Conservation (phyloP, 2,888 invertebrate genomes). For the Ormyrus nitidulus region DNA sequence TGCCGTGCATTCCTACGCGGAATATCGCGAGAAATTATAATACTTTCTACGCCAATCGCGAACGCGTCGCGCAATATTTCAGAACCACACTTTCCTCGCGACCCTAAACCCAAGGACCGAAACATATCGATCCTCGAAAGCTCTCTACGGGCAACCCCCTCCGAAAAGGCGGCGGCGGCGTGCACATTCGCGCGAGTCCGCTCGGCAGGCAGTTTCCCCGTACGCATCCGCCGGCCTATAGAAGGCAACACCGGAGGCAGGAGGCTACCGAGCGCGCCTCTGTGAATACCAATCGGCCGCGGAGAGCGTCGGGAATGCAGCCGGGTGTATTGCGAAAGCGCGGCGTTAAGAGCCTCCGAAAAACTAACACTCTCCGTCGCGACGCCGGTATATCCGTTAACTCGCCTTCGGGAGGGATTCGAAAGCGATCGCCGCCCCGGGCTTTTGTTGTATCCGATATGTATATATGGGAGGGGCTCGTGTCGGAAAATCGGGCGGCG, state of each 20-base stretch:
- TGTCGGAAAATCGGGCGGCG: too few species aligned
- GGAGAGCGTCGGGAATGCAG: slow-evolving; percentile 55
- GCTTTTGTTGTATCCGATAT: too few species aligned
- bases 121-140: too few species aligned
- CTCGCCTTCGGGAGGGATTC: too few species aligned
- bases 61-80: too few species aligned
- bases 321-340: slow-evolving; percentile 56
- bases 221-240: slow-evolving; percentile 63
- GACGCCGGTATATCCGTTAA: neutral
- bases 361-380: neutral
- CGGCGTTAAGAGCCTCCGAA: neutral
- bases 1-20: neutral
- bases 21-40: neutral
- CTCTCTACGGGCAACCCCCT: neutral
- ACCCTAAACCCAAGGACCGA: too few species aligned
- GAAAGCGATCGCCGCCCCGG: too few species aligned
- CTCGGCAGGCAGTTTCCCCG: slow-evolving; percentile 50
- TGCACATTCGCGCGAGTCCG: neutral
- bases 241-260: slow-evolving; percentile 60
- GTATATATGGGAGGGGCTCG: too few species aligned
- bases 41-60: neutral
- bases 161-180: neutral
- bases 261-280: slow-evolving; percentile 56
- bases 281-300: slow-evolving; percentile 59
- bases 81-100: too few species aligned